Percentiles rank a stretch among this genome's conserved stretches.
phyloP scores from a whole-genome alignment of 2,113 vertebrate genomes.

The Uria lomvia region DNA sequence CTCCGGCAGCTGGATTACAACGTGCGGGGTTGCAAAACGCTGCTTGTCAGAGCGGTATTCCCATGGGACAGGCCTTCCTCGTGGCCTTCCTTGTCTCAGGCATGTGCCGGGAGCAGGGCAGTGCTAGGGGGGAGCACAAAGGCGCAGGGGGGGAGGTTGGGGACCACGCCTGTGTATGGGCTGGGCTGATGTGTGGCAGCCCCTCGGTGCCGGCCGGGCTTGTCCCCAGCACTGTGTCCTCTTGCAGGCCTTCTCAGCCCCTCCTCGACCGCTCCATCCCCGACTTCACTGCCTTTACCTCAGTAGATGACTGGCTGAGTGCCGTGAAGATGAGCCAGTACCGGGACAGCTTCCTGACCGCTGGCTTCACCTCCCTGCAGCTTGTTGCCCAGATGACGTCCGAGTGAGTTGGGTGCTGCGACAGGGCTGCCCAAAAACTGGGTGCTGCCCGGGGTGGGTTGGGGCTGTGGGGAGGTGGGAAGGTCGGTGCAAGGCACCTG shows the following conservation, averaged over 20 bases:
- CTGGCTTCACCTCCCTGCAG: slow-evolving; percentile 96
- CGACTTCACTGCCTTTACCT: slow-evolving; percentile 97
- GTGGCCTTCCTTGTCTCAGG: not conserved
- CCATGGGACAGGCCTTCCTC: not conserved
- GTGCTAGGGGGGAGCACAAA: fast-evolving
- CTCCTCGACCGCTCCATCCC: slow-evolving; percentile 96
- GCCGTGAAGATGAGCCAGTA: slow-evolving; percentile 99
- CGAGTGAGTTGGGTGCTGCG: slow-evolving; percentile 82
- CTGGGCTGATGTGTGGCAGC: not conserved
- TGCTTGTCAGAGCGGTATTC: not conserved
- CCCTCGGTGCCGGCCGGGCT: fast-evolving
- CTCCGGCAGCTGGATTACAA: not conserved
- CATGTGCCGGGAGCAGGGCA: not conserved
- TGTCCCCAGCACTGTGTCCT: not conserved
- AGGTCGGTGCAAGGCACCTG: not conserved
- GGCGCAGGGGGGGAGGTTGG: fast-evolving
- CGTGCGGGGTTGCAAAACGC: fast-evolving
- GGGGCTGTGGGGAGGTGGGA: not conserved
- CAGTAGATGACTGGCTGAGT: slow-evolving; percentile 96
- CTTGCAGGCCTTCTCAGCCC: slow-evolving; percentile 93
- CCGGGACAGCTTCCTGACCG: slow-evolving; percentile 95
- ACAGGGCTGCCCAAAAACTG: fast-evolving
- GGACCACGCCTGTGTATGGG: not conserved
- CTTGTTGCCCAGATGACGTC: slow-evolving; percentile 96
- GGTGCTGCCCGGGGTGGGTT: not conserved